Base-by-base conservation (phyloP, 2,113 vertebrate genomes). In the Ictalurus furcatus region DNA sequence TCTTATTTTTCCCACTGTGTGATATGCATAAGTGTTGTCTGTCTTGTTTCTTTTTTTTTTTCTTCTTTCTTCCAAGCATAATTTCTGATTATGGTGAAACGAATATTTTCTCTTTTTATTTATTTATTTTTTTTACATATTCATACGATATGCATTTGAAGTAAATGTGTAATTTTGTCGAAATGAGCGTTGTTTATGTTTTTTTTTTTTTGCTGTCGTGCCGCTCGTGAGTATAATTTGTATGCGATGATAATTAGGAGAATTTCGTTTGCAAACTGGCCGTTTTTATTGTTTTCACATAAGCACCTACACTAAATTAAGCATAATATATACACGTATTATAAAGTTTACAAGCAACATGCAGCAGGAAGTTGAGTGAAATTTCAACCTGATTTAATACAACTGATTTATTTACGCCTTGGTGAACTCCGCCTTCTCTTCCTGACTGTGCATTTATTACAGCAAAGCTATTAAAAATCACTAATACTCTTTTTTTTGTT, bases 21-120 rank as follows among this genome's bases (percentile, higher is more conserved):
- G 92, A 65, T 89, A 80, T 54, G 37, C 54, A 56, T 80, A 30
- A 58, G 58, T 56, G 69, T 40, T 78, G 67, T 86, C n/a, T 23
- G 83, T 74, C 44, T 65, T 25, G 16, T 73, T 8, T 48, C 0
- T 30, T 17, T 81, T 17, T 52, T 14, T 0, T 82, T 61, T 37
- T 16, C 40, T 6, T 7, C 54, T 61, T 61, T 34, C 37, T 6
- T 7, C 6, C 44, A 48, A 48, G 44, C 25, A 21, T 54, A 52
- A 30, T 85, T 85, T 48, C 84, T 69, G 44, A 71, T 85, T 85
- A 69, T 23, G n/a, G 5, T 21, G 14, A 71, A 30, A 69, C 44
- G 23, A 69, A 44, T 17, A 67, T 69, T 69, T 67, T 48, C 25
- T 44, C 61, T 16, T 5, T 44, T 34, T 34, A 34, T 34, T 34